Base-by-base conservation (phyloP, 2,888 invertebrate species). In the Drosophila diplacantha region DNA sequence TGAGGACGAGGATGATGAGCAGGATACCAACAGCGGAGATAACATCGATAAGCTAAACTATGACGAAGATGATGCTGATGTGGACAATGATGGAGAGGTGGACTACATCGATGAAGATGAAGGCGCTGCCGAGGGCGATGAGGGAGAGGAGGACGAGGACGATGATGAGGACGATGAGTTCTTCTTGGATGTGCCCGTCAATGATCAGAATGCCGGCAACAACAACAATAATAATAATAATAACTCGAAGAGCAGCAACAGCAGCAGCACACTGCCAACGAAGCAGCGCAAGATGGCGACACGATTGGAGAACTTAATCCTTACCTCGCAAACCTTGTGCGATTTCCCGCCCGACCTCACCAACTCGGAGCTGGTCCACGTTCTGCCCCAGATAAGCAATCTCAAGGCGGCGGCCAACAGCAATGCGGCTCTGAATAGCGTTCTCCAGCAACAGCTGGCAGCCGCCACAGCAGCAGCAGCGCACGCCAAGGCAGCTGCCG, bases 301-400 rank as follows among this genome's bases (percentile, higher is more conserved):
- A 55, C 80, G 85, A 32, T 67, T 88, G 43, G 87, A 87, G 54
- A 87, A 88, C 63, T 70, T 88, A 9, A 87, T 87, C 51, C 75
- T 87, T 18, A 77, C 86, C 9, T 81, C 87, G 11, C 87, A 88
- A 59, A 84, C 87, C 5, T 63, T 88, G 41, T 86, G 87, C 50
- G 88, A 88, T 57, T 87, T 87, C 63, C 86, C 88, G 41, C 85
- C 85, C 52, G 88, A 88, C 71, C 74, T 87, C 35, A 81, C 77
- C 65, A 81, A 84, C 47, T 78, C 87, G 9, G 88, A 88, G 58
- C 81, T 88, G 39, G 84, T 88, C 51, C 86, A 87, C 41, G 87
- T 88, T 35, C 79, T 87, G 52, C 88, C 87, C 22, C 86, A 85
- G 57, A 86, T 85, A 54, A 78, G 82, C 57, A 86, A 85, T 70